These are phyloP conservation scores for Hypselothyrea guttata DNA, from an alignment of 2,888 invertebrate species.

Conservation along the genomic window DNA sequence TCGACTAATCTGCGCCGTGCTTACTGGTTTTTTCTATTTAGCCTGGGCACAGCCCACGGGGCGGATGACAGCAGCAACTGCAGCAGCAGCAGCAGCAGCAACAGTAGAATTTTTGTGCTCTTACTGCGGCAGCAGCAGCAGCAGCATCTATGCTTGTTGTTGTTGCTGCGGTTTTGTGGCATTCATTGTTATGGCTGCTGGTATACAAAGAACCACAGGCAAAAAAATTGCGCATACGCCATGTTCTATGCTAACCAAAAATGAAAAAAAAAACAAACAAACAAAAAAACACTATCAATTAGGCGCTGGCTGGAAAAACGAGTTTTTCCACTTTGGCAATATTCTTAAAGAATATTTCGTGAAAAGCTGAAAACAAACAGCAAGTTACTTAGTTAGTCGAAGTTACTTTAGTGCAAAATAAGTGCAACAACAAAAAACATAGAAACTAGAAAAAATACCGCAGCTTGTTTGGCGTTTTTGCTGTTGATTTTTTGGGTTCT, in stretches of 20 bases:
- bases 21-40: no score
- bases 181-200: slow-evolving; percentile 37
- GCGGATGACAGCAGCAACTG: slow-evolving; percentile 59
- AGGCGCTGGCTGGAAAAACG: slow-evolving; percentile 60
- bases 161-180: slow-evolving; percentile 22
- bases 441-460: slow-evolving; percentile 32
- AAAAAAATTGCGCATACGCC: slow-evolving; percentile 51
- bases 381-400: slow-evolving; percentile 22
- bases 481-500: slow-evolving; percentile 30
- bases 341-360: slow-evolving; percentile 64
- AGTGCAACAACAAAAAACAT: slow-evolving; percentile 26
- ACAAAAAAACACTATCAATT: slow-evolving; percentile 54
- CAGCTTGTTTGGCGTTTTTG: slow-evolving; percentile 48
- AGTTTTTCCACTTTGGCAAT: slow-evolving; percentile 61
- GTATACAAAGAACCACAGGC: background rate
- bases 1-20: no score
- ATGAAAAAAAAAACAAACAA: slow-evolving; percentile 15
- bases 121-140: slow-evolving; percentile 24
- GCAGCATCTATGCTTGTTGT: slow-evolving; percentile 29
- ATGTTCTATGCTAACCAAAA: slow-evolving; percentile 28
- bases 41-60: slow-evolving; percentile 46
- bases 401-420: slow-evolving; percentile 20
- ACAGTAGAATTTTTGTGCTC: slow-evolving; percentile 38
- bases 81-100: slow-evolving; percentile 28
- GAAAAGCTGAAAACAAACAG: slow-evolving; percentile 33